A percentile compares a stretch with the other conserved stretches of the same genome.
phyloP scores from a whole-genome alignment of 2,113 vertebrate genomes.

The Urocynchramus pylzowi region DNA sequence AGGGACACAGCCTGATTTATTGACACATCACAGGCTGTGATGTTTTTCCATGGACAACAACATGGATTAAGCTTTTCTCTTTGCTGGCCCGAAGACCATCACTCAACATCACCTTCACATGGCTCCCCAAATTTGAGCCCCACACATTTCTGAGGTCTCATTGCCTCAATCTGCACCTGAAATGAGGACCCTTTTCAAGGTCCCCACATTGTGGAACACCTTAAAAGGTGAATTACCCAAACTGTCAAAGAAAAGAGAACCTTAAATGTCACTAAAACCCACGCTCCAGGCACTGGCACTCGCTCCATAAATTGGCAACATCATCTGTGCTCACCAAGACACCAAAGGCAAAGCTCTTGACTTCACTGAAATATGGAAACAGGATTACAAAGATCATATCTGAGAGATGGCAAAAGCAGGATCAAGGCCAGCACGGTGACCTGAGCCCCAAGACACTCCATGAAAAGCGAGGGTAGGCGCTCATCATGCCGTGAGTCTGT shows the following conservation, averaged over 20 bases:
- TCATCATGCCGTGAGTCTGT: rapidly evolving
- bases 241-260: not conserved
- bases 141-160: not conserved
- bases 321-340: not conserved
- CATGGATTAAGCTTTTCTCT: not conserved
- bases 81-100: not conserved
- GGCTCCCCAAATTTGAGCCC: not conserved
- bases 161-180: not conserved
- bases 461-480: rapidly evolving
- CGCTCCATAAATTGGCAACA: rapidly evolving
- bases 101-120: not conserved
- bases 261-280: not conserved
- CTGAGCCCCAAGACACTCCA: rapidly evolving
- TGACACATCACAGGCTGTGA: not conserved
- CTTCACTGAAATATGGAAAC: rapidly evolving
- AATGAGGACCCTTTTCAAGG: rapidly evolving
- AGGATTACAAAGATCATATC: rapidly evolving
- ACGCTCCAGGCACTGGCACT: not conserved
- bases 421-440: not conserved
- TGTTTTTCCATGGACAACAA: rapidly evolving
- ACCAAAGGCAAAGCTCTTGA: not conserved
- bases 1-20: not conserved
- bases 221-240: not conserved
- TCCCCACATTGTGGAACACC: not conserved
- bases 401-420: not conserved